Evolutionary conservation across 2,888 invertebrate species (phyloP).

Genomic region (Aphrophora alni): DNA sequence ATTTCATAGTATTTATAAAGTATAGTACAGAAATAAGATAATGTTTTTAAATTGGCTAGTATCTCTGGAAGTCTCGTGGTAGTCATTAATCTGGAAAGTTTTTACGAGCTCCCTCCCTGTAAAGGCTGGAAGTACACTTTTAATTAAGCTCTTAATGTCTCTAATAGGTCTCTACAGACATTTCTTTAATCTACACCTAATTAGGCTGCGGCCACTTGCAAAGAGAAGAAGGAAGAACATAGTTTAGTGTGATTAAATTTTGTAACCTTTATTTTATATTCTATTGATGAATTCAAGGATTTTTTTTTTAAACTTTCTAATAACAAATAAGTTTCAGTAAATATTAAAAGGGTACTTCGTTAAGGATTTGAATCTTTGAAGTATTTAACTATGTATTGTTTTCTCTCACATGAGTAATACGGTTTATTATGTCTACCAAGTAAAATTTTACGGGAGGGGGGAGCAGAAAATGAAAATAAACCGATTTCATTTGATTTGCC

Average conservation of each 20-base stretch:
- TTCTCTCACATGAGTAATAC: too few species aligned
- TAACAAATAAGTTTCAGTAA: too few species aligned
- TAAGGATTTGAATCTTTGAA: too few species aligned
- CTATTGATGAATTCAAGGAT: too few species aligned
- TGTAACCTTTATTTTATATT: too few species aligned
- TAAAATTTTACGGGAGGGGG: too few species aligned
- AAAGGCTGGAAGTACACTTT: slow-evolving; percentile 48
- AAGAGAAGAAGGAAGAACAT: background rate
- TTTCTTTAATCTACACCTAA: slow-evolving; percentile 52
- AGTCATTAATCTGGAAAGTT: slow-evolving; percentile 49
- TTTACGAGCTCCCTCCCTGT: slow-evolving; percentile 44
- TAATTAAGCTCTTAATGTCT: slow-evolving; percentile 52
- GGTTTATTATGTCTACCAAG: too few species aligned
- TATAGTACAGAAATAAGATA: background rate
- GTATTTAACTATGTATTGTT: too few species aligned
- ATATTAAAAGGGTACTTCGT: too few species aligned
- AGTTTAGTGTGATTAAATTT: background rate
- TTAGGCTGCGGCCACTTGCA: slow-evolving; percentile 44
- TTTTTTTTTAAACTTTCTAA: too few species aligned
- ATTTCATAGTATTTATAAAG: background rate
- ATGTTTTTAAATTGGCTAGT: slow-evolving; percentile 32
- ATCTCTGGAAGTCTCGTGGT: slow-evolving; percentile 43
- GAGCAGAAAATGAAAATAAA: too few species aligned
- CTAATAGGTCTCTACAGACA: slow-evolving; percentile 51
- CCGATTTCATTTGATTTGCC: too few species aligned